Conservation (phyloP, 2,113 vertebrate species). For the Rallus limicola region DNA sequence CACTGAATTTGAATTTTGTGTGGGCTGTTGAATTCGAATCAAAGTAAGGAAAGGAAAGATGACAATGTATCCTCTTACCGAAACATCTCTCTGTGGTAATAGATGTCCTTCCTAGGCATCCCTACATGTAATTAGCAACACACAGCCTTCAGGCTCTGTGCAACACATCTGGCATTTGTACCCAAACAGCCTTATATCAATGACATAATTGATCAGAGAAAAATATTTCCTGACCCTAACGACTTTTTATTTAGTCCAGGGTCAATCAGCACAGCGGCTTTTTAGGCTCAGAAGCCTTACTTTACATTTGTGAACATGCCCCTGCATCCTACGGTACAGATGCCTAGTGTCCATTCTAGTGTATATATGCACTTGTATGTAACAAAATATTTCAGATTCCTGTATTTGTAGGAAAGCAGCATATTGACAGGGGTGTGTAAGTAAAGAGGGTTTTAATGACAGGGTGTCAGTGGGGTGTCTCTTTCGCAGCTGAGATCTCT, state of each 20-base stretch:
- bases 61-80: neutral
- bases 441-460: neutral
- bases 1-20: neutral
- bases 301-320: neutral
- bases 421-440: neutral
- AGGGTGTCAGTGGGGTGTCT: neutral
- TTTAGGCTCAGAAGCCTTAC: neutral
- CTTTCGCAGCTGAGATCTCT: neutral
- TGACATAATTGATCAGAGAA: neutral
- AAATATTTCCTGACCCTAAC: neutral
- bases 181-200: neutral
- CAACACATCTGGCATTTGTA: neutral
- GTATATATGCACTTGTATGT: neutral
- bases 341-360: neutral
- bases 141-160: neutral
- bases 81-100: neutral
- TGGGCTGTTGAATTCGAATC: neutral
- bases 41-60: neutral
- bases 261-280: neutral
- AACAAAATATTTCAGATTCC: neutral
- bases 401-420: neutral
- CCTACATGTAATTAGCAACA: neutral
- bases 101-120: neutral
- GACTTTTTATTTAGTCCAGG: neutral
- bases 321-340: neutral